Conservation (phyloP, 1,140 invertebrate species). For the Chironomus striatipennis region DNA sequence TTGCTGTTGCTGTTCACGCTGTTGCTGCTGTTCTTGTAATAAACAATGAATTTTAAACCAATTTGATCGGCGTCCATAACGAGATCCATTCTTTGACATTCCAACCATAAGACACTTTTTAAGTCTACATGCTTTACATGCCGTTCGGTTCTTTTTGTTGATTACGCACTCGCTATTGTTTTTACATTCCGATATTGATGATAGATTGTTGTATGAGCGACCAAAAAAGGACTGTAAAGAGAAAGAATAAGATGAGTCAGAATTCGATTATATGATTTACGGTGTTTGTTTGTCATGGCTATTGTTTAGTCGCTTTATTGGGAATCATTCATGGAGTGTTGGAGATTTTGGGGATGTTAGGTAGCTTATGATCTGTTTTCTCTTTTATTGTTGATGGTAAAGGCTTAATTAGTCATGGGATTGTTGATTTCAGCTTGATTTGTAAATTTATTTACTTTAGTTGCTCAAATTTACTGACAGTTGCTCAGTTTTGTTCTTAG, state of each 20-base stretch:
- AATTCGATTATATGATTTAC: too few relatives aligned
- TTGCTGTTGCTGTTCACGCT: conserved; percentile 38
- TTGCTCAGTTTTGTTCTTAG: too few relatives aligned
- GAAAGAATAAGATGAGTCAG: conserved; percentile 30
- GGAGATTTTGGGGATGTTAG: too few relatives aligned
- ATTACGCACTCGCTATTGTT: conserved; percentile 83
- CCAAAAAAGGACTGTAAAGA: conserved; percentile 88
- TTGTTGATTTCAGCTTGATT: too few relatives aligned
- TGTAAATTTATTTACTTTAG: too few relatives aligned
- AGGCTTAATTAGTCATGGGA: too few relatives aligned
- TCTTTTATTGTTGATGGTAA: too few relatives aligned
- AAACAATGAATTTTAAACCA: conserved; percentile 89
- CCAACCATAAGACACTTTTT: conserved; percentile 80
- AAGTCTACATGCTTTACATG: conserved; percentile 83
- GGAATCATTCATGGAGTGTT: too few relatives aligned
- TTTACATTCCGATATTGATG: conserved; percentile 77
- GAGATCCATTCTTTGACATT: conserved; percentile 83
- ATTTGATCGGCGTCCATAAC: conserved; percentile 75
- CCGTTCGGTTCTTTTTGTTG: conserved; percentile 84
- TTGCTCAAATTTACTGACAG: too few relatives aligned
- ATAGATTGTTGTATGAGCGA: conserved; percentile 81
- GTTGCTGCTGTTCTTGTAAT: conserved; percentile 66
- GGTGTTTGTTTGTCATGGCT: too few relatives aligned
- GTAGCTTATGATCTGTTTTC: too few relatives aligned
- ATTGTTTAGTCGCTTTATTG: too few relatives aligned